Base-by-base conservation (phyloP, 2,888 invertebrate species). In the Himalopsyche tibetana region DNA sequence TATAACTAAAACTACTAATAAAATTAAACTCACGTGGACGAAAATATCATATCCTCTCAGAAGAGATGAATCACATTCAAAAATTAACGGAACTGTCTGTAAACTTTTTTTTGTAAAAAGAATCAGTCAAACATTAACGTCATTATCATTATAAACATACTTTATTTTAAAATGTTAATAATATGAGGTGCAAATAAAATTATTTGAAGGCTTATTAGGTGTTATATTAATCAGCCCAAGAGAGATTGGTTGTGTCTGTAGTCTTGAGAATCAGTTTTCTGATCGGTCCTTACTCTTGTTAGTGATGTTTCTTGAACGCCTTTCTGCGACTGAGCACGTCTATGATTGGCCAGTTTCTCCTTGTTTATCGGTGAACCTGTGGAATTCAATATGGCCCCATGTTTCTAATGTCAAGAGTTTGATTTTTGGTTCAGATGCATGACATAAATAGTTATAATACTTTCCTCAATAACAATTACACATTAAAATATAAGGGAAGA, bases 331-430 rank as follows among this genome's bases (percentile, higher is more conserved):
- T 95, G 94, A 92, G 95, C 94, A 93, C 94, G 92, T 90, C 92
- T 92, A 92, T 96, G 95, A 92, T 96, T 96, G 91, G 95, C 96
- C 93, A 96, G 93, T 94, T 96, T 96, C 93, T 95, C 95, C 93
- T 95, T 96, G 94, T 96, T 96, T 93, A 96, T 95, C 89, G 96
- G 96, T 89, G 96, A 96, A 92, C 96, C 96, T 96, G 94, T 83
- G 93, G 92, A 92, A 90, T 90, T 90, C 90, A 90, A 89, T 89
- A 89, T 89, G 81, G 63, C 84, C 82, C 88, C 82, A 83, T 84
- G 79, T 84, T 84, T 88, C 83, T 82, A 74, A 74, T 74, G 74
- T 74, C 74, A 74, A 38, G 74, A 82, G 42, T 42, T 51, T 51
- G 51, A 15, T 51, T 51, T 51, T 12, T 3, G 15, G 51, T 51